Evolutionary conservation across 2,888 invertebrate genomes (phyloP), one percentile per base, ranked within the genome.

Genomic region (Anarsia innoxiella): DNA sequence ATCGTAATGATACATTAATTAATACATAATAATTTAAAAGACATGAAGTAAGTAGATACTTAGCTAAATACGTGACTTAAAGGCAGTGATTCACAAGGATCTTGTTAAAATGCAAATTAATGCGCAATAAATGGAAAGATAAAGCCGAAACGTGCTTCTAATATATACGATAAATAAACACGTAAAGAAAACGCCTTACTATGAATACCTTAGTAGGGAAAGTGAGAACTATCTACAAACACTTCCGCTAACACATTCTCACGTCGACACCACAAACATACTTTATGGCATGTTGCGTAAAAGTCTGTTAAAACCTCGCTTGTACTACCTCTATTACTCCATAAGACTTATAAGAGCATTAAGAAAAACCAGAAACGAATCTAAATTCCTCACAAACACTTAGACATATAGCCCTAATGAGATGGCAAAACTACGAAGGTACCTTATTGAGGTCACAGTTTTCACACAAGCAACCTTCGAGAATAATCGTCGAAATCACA

Each of bases 381-480:
- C n/a, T n/a, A n/a, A n/a, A n/a, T n/a, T n/a, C n/a, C n/a, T n/a
- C 26, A 40, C 32, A 26, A 40, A 31, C 40, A 32, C 45, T 53
- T 51, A 50, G 64, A 65, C 44, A 47, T 49, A 54, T 56, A 59
- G 45, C 40, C 40, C 46, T 47, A 48, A 51, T 46, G 36, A 46
- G 53, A 54, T 56, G 48, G 44, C 58, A 44, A 46, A 48, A 43
- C 54, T 35, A 10, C 15, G 45, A 55, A n/a, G n/a, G 56, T 59
- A 59, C 61, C 53, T 46, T 54, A 57, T 59, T 59, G 71, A 72
- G 75, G 71, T 67, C 66, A 65, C 45, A 59, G 56, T 66, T 62
- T 71, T 73, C 74, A 67, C 75, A 74, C 68, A 58, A 46, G 44
- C 66, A 58, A 61, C 74, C 74, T 72, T 66, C 60, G 46, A 56